Conservation (phyloP, 1,140 invertebrate genomes). For the Halictus rubicundus region DNA sequence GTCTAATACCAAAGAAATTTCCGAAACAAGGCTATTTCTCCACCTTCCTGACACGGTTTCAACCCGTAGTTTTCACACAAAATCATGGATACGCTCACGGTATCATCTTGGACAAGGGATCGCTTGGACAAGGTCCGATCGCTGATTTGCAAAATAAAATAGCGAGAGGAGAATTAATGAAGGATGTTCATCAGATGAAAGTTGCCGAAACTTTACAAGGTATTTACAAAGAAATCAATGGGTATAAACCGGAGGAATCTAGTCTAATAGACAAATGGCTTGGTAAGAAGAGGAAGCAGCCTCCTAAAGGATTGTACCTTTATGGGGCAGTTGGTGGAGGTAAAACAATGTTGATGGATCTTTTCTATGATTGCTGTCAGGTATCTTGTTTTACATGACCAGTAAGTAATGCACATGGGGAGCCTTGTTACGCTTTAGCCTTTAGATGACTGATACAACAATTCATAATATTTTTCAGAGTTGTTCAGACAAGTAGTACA, state of each 20-base stretch:
- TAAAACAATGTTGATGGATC: constrained; percentile 99
- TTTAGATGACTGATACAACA: constrained; percentile 43
- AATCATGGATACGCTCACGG: constrained; percentile 44
- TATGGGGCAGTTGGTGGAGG: constrained; percentile 95
- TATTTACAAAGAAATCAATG: constrained; percentile 85
- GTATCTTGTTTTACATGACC: constrained; percentile 75
- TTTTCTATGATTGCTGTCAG: constrained; percentile 92
- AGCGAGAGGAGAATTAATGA: constrained; percentile 82
- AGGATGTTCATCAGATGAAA: constrained; percentile 87
- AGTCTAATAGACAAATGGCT: constrained; percentile 78
- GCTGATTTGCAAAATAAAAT: constrained; percentile 83
- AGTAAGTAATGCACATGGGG: constrained; percentile 58
- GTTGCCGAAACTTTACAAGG: constrained; percentile 86
- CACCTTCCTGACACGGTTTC: constrained; percentile 54
- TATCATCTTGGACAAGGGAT: constrained; percentile 26
- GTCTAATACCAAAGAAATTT: constrained; percentile 59
- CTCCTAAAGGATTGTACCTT: constrained; percentile 90
- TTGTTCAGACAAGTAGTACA: constrained; percentile 7
- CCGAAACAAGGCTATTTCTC: constrained; percentile 57
- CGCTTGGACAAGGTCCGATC: constrained; percentile 81
- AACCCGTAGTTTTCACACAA: constrained; percentile 46
- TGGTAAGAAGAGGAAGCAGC: constrained; percentile 73
- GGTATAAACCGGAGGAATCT: constrained; percentile 82
- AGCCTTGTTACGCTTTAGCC: constrained; percentile 28
- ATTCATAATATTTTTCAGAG: constrained; percentile 30